phyloP scores from a whole-genome alignment of 2,113 vertebrate genomes.

The Eurypyga helias region DNA sequence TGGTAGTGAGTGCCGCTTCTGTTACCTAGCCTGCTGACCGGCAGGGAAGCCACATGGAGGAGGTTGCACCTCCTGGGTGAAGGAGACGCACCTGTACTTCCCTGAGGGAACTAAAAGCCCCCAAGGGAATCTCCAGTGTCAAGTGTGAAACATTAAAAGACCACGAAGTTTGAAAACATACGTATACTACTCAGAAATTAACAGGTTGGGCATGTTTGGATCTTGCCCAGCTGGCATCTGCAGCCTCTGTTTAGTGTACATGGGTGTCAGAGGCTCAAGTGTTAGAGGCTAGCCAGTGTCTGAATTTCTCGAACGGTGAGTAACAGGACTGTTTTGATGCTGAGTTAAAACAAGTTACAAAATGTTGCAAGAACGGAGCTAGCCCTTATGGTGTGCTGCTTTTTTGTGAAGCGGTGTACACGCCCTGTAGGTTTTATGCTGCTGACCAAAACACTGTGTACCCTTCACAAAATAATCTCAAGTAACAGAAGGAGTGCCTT shows the following conservation, averaged over 20 bases:
- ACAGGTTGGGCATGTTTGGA: no score
- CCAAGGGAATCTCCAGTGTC: neutral
- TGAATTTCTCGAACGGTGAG: neutral
- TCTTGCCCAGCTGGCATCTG: neutral
- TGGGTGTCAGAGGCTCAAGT: neutral
- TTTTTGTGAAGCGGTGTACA: neutral
- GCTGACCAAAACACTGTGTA: neutral
- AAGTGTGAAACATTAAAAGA: neutral
- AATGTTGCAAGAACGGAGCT: neutral
- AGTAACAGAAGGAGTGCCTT: accelerated
- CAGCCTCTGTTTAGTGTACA: no score
- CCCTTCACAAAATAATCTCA: neutral
- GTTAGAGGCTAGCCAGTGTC: neutral
- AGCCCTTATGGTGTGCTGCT: neutral
- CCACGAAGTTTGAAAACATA: neutral
- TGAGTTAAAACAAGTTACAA: neutral
- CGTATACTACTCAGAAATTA: neutral
- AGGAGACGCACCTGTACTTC: neutral
- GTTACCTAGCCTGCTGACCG: accelerated
- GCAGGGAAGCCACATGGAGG: accelerated
- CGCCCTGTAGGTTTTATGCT: accelerated
- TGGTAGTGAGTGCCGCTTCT: slow-evolving; percentile 82
- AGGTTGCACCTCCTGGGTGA: neutral
- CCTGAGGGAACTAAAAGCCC: neutral
- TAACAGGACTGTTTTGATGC: neutral